Base-by-base conservation (phyloP, 1,140 invertebrate species). In the Heliconius nattereri region DNA sequence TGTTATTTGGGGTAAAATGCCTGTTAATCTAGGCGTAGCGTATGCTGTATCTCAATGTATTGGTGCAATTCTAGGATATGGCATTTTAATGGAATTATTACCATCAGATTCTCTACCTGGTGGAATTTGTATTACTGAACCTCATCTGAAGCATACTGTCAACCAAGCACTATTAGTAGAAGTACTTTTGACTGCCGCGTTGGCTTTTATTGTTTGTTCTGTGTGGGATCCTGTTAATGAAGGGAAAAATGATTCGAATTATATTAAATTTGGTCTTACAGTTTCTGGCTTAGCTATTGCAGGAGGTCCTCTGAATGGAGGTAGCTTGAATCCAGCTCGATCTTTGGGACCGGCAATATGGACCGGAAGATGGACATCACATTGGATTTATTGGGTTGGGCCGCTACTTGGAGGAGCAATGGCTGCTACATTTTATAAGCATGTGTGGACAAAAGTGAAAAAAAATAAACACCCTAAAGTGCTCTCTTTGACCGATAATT, bases 301-400 rank as follows among this genome's bases (percentile, higher is more conserved):
- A 11, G 95, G 95, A 19, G 87, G 85, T 8, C 84, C 85, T 32
- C 76, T 88, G 54, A 97, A 97, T 7, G 97, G 97, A 0, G 96
- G 96, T 74, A 96, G 97, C 83, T 96, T 98, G 96, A 98, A 98
- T 86, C 97, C 98, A 0, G 97, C 97, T 0, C 95, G 97, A 85
- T 96, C 96, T 57, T 96, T 98, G 54, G 97, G 95, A 2, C 97
- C 97, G 0, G 97, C 97, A 0, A 82, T 98, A 6, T 96, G 97
- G 86, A 96, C 96, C 70, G 95, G 95, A 2, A 90, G 95, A 71
- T 98, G 97, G 96, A 80, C 85, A 0, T 66, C 95, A 73, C 97
- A 98, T 82, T 98, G 97, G 97, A 95, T 97, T 26, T 97, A 97
- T 87, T 97, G 97, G 97, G 90, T 96, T 52, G 97, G 96, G 72